Base-by-base conservation (phyloP, 2,888 invertebrate genomes). In the Microplitis manilae region DNA sequence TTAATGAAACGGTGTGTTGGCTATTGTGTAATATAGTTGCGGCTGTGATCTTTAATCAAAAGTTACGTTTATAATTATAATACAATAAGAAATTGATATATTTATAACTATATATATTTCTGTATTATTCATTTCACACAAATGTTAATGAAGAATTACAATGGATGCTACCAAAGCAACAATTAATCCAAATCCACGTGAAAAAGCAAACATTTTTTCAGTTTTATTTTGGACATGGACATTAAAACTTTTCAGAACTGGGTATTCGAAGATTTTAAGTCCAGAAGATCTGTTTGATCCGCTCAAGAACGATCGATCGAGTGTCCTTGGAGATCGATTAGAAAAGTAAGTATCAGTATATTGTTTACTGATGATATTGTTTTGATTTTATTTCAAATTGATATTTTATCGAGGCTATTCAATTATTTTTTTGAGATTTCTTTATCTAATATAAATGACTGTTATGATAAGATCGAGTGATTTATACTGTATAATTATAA, bases 221-320 rank as follows among this genome's bases (percentile, higher is more conserved):
- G 91, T 94, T 77, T 87, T 94, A 40, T 89, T 93, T 68, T 94
- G 93, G 90, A 93, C 93, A 90, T 97, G 96, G 94, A 94, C 95
- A 75, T 91, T 95, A 85, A 94, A 94, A 5, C 90, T 95, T 84
- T 96, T 96, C 90, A 93, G 92, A 83, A 93, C 93, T 86, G 97
- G 96, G 0, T 93, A 93, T 84, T 92, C 91, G 76, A 93, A 95
- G 84, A 93, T 94, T 71, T 89, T 97, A 69, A 94, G 94, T 81
- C 92, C 94, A 67, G 91, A 92, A 39, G 97, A 97, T 90, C 90
- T 97, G 65, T 94, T 94, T 85, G 93, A 94, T 83, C 93, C 96
- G 0, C 91, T 94, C 70, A 91, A 90, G 61, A 91, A 91, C 38
- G 96, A 96, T 88, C 91, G 92, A 85, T 96, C 96, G 13, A 91